Percentiles rank a stretch among this genome's conserved stretches.
phyloP scores from a whole-genome alignment of 2,888 invertebrate species.

The Neocrepidodera transversa region DNA sequence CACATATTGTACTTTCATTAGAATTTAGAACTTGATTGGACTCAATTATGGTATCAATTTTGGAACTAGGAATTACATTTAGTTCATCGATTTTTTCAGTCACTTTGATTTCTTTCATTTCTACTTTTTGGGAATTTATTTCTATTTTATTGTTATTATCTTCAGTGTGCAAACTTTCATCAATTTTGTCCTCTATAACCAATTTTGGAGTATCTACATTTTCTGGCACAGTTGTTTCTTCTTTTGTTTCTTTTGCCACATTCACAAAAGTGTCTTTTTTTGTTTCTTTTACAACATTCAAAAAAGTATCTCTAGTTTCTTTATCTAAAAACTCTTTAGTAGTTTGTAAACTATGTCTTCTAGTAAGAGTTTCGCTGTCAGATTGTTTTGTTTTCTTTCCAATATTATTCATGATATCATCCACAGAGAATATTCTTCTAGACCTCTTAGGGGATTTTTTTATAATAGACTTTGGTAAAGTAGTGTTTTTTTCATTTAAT shows the following conservation, averaged over 20 bases:
- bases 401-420: conserved; percentile 52
- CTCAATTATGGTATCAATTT: background rate
- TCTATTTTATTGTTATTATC: background rate
- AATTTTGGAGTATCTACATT: conserved; percentile 4
- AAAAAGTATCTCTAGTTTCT: conserved; percentile 37
- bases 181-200: background rate
- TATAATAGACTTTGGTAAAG: background rate
- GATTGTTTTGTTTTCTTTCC: conserved; percentile 37
- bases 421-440: conserved; percentile 51
- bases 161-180: background rate
- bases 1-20: background rate
- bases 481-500: background rate
- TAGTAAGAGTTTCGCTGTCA: conserved; percentile 19
- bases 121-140: too few relatives aligned
- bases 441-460: conserved; percentile 31
- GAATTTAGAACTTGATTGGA: background rate
- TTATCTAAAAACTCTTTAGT: conserved; percentile 39
- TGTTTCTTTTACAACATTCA: background rate
- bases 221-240: background rate
- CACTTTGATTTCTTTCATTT: background rate
- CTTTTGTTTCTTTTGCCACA: background rate
- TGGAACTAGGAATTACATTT: background rate
- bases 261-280: background rate
- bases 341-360: conserved; percentile 36
- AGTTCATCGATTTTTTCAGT: background rate